Percentiles rank a stretch among this genome's conserved stretches.
Evolutionary conservation across 2,797 vertebrate species (phyloP).

Genomic region (Nyctalus aviator): DNA sequence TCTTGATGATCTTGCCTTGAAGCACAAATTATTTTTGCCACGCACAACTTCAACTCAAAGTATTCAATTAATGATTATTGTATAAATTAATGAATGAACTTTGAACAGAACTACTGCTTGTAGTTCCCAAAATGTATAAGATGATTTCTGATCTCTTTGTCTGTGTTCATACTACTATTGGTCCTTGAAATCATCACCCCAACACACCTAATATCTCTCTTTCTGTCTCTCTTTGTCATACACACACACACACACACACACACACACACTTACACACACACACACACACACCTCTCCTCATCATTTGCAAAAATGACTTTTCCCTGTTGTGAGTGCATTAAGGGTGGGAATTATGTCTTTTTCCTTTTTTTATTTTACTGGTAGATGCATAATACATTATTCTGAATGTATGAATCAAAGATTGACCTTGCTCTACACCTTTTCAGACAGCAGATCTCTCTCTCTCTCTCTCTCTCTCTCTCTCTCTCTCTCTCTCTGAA

Average conservation of each 20-base stretch:
- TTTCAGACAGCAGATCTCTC: neutral
- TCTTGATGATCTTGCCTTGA: neutral
- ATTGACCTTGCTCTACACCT: neutral
- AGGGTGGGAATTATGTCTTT: neutral
- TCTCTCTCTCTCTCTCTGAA: neutral
- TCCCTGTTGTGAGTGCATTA: neutral
- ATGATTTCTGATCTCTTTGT: neutral
- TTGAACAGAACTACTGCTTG: neutral
- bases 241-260: neutral
- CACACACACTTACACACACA: neutral
- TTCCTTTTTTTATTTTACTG: neutral
- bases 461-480: no score
- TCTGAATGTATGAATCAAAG: slow-evolving; percentile 29
- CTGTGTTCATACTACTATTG: neutral
- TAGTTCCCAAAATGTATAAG: neutral
- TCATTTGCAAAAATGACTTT: neutral
- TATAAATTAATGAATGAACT: neutral
- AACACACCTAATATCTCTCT: neutral
- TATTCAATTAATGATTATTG: neutral
- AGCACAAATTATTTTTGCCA: neutral
- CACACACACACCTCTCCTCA: no score
- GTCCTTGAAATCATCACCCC: neutral
- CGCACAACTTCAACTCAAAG: slow-evolving; percentile 15
- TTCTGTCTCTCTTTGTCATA: neutral
- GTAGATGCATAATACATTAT: slow-evolving; percentile 33